Evolutionary conservation across 2,797 vertebrate genomes (phyloP).

Genomic region (Parauchenoglanis punctatus): DNA sequence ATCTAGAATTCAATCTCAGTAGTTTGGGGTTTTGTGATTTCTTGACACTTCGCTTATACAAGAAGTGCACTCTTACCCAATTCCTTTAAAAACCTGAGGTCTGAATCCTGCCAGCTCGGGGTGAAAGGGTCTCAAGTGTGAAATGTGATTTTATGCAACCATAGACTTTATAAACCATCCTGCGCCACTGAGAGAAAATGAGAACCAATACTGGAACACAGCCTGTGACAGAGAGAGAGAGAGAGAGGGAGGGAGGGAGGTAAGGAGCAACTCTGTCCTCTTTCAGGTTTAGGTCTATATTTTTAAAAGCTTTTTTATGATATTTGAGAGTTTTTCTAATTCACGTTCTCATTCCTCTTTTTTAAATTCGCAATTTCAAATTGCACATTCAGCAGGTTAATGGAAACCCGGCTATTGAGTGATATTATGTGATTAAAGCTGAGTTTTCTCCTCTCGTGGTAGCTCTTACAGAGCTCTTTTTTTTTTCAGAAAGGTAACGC

Average conservation of each 20-base stretch:
- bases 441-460: no score
- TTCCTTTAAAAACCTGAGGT: neutral
- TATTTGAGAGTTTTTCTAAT: neutral
- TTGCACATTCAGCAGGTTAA: no score
- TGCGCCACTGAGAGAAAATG: conserved; percentile 47
- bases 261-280: neutral
- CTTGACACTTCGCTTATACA: neutral
- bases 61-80: neutral
- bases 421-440: neutral
- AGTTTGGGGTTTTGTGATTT: neutral
- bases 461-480: no score
- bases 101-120: neutral
- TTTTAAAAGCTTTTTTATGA: conserved; percentile 5
- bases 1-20: neutral
- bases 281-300: conserved; percentile 9
- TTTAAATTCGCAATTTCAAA: no score
- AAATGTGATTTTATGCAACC: conserved; percentile 49
- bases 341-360: no score
- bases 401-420: no score
- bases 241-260: conserved; percentile 1
- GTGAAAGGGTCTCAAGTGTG: conserved; percentile 24
- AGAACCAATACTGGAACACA: conserved; percentile 34
- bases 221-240: neutral
- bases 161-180: conserved; percentile 39
- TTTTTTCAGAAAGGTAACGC: no score